These are phyloP conservation scores for Aselliscus stoliczkanus DNA, from an alignment of 2,797 vertebrate species.

Conservation along the genomic window DNA sequence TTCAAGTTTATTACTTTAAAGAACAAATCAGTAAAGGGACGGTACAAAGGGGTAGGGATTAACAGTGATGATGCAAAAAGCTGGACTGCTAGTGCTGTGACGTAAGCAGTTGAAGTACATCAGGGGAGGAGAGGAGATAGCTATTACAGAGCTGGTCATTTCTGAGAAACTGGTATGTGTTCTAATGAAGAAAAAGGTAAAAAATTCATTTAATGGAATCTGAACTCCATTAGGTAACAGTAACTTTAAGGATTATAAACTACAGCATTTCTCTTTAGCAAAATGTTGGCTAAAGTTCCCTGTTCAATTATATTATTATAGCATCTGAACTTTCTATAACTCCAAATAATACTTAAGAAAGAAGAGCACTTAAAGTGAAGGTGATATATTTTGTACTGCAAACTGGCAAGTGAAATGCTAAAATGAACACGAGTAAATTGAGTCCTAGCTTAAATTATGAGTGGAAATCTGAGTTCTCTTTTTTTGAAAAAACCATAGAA, in stretches of 20 bases:
- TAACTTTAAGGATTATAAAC: background rate
- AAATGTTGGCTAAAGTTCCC: constrained; percentile 6
- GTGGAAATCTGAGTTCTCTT: background rate
- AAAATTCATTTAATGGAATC: background rate
- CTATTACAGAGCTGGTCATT: background rate
- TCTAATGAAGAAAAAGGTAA: background rate
- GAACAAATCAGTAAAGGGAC: background rate
- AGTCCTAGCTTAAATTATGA: constrained; percentile 25
- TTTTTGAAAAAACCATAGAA: background rate
- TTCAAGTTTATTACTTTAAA: background rate
- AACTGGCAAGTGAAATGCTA: constrained; percentile 34
- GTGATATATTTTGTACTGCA: background rate
- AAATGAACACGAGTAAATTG: constrained; percentile 23
- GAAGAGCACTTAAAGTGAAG: background rate
- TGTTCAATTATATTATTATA: background rate
- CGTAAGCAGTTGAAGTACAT: background rate
- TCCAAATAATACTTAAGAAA: constrained; percentile 16
- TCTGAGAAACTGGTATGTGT: background rate
- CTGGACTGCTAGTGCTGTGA: background rate
- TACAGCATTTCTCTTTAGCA: background rate
- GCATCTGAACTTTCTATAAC: background rate
- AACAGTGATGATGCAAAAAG: background rate
- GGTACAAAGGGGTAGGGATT: background rate
- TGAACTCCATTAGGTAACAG: background rate
- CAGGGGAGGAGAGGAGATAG: background rate